Base-by-base conservation (phyloP, 2,888 invertebrate genomes). In the Apoda limacodes region DNA sequence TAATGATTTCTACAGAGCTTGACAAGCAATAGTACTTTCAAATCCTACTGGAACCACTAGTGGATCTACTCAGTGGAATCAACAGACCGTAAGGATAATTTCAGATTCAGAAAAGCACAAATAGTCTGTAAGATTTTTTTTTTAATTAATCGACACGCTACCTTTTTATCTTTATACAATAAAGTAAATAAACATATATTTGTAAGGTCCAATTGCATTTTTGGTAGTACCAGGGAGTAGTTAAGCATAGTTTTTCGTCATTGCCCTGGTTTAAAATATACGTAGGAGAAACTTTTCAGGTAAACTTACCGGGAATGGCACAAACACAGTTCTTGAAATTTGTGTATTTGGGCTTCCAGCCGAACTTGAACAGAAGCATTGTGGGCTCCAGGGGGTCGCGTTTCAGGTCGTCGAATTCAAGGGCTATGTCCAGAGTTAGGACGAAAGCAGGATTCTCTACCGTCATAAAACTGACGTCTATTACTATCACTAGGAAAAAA, bases 361-460 rank as follows among this genome's bases (percentile, higher is more conserved):
- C 68, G 25, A 71, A 72, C 33, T 57, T 67, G 50, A 72, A 70
- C 9, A 71, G 48, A 2, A 71, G 28, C 2, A 71, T 32, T 0
- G 71, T 70, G 0, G 71, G 64, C 22, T 64, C 67, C 4, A 29
- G 36, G 0, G 66, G 58, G 35, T 70, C 61, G 1, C 52, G 46
- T 24, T 53, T 60, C 30, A 69, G 23, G 0, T 43, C 43, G 7
- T 52, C 12, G 65, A 67, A 71, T 25, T 67, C 67, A 3, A 61
- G 31, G 0, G 67, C 71, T 2, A 60, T 50, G 0, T 70, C 66
- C 5, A 68, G 38, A 0, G 54, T 49, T 7, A 70, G 35, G 0
- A 60, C 46, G 4, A 59, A 28, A 1, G 45, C 34, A 0, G 59
- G 53, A 5, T 53, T 43, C 2, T 40, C 5, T 2, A 39, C 38